Evolutionary conservation across 2,113 vertebrate genomes (phyloP), one percentile per base, ranked within the genome.

Genomic region (Pholis gunnellus): DNA sequence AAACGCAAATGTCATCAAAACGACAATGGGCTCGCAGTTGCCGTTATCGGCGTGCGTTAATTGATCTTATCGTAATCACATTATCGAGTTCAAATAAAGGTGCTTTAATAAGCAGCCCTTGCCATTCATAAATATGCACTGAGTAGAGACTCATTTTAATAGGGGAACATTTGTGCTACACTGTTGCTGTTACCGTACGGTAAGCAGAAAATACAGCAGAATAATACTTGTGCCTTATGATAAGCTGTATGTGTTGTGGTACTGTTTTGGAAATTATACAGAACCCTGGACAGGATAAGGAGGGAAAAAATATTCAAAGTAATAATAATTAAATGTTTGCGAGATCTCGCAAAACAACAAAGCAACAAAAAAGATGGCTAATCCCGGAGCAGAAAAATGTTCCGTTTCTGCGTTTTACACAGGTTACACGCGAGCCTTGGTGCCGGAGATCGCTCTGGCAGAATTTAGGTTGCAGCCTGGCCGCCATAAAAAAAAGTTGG

Each of bases 1-100:
- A 92, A 91, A 93, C 82, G 86, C 82, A 94, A 92, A 92, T 90
- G 93, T 89, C 88, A 94, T 93, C 86, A 86, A 80, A 90, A 92
- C 67, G 66, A 94, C 90, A 89, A 88, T 83, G 88, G 82, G 78
- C 79, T 68, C 20, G 7, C 84, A 77, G 90, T 84, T 50, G 80
- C 85, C 42, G 77, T 91, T 93, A 92, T 92, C 83, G 9, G 64
- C 2, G 36, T 46, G 57, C 63, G 73, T 80, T 93, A 92, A 94
- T 92, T 94, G 89, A 94, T 94, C 83, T 92, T 91, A 94, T 94
- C 88, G 54, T 89, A 88, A 90, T 88, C 82, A 84, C 87, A 86
- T 93, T 90, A 88, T 91, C 90, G 79, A 59, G 79, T 88, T 93
- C 82, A 87, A 87, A 89, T 86, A 86, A 59, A 91, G 86, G 88